Evolutionary conservation across 2,797 vertebrate species (phyloP).

Genomic region (Smutsia gigantea): DNA sequence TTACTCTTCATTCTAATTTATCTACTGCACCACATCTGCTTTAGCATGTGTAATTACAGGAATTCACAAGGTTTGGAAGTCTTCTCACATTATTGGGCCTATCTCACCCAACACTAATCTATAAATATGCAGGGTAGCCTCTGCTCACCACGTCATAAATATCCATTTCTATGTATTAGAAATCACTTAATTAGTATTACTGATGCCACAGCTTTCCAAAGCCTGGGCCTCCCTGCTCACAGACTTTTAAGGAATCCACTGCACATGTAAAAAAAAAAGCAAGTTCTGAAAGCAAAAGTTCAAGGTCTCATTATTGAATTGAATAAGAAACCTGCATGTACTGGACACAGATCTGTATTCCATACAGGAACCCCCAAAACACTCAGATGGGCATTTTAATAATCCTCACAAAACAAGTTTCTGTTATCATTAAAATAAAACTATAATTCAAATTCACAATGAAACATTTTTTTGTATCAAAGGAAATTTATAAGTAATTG

Average conservation of each 20-base stretch:
- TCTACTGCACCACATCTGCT: not conserved
- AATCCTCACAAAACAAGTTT: not conserved
- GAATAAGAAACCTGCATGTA: not conserved
- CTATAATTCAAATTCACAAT: not conserved
- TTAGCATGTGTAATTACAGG: not conserved
- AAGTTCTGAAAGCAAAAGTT: not conserved
- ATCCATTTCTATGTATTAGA: not conserved
- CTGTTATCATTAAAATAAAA: not conserved
- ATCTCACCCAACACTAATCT: not conserved
- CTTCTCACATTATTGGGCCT: not conserved
- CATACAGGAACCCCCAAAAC: not conserved
- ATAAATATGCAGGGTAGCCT: not conserved
- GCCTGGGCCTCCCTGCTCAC: not conserved
- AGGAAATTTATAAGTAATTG: not conserved
- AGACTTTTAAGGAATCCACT: not conserved
- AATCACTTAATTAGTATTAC: no score
- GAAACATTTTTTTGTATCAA: not conserved
- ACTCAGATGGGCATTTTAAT: not conserved
- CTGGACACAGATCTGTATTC: not conserved
- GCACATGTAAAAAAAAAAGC: constrained; percentile 24
- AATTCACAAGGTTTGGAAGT: not conserved
- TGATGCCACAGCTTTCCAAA: not conserved
- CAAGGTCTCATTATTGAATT: not conserved
- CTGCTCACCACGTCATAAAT: not conserved
- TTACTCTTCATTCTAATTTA: not conserved